Evolutionary conservation across 2,113 vertebrate species (phyloP).

Genomic region (Bothrops jararaca): DNA sequence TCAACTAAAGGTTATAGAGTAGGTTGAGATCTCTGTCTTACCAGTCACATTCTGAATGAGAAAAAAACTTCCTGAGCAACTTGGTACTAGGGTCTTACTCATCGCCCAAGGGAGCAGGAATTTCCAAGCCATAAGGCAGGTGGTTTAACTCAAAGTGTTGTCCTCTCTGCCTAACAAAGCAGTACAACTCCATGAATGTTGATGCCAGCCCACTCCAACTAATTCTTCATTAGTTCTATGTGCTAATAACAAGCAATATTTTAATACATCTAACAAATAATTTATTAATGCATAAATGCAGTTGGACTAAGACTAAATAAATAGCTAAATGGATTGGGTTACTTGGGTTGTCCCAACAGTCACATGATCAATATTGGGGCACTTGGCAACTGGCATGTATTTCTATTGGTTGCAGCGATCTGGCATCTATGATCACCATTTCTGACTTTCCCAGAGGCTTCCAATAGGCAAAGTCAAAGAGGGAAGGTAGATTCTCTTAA

Average conservation of each 20-base stretch:
- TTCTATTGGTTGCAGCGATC: not conserved
- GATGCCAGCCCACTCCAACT: not conserved
- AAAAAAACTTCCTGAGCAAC: not conserved
- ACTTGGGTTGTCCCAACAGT: not conserved
- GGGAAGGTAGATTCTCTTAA: not conserved
- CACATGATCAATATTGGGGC: not conserved
- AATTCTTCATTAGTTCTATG: not conserved
- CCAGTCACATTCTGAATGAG: not conserved
- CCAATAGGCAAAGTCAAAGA: not conserved
- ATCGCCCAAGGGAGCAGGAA: not conserved
- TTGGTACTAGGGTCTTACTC: not conserved
- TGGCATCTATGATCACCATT: not conserved
- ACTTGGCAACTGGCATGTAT: not conserved
- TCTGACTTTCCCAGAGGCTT: not conserved
- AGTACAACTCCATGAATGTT: not conserved
- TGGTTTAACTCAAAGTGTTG: not conserved
- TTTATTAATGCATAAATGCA: not conserved
- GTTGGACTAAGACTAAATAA: not conserved
- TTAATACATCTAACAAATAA: not conserved
- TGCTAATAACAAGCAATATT: not conserved
- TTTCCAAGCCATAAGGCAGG: not conserved
- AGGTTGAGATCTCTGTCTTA: not conserved
- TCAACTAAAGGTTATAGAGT: not conserved
- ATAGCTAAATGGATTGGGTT: not conserved
- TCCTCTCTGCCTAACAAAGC: not conserved